Base-by-base conservation (phyloP, 2,888 invertebrate species). In the Chloromyia formosa region DNA sequence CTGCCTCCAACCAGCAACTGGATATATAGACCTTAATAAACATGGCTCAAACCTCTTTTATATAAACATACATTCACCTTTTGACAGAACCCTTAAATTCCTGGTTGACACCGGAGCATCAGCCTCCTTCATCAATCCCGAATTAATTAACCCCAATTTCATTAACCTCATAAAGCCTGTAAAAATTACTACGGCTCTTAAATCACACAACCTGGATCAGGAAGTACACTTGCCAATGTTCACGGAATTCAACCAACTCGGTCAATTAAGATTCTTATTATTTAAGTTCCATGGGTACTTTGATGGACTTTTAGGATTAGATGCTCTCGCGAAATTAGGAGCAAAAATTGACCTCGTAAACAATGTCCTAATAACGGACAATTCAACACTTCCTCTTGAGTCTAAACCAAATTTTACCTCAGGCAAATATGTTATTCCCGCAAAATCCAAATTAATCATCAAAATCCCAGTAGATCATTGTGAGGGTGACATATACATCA, bases 231-330 rank as follows among this genome's bases (percentile, higher is more conserved):
- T 49, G 10, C 49, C 49, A 3, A 49, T 7, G 4, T 35, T 62
- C 16, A 2, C 7, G 10, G 40, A 62, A 40, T 40, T 40, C 5
- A 40, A 62, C 5, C 62, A 62, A 10, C 10, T 16, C 4, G 40
- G 62, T 16, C 4, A 40, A n/a, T 14, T 42, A n/a, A 62, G 40
- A 40, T 73, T 78, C n/a, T 61, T 78, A 49, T 18, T 77, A 10
- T 77, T 77, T 53, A 75, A 72, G 74, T 78, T 79, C 49, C 78
- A 79, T 18, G 75, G 76, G 45, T 78, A 77, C 42, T 78, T 79
- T 35, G 78, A 79, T 72, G 77, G 76, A 5, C 45, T 79, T 53
- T 23, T 79, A 42, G 78, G 78, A 20, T 49, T 79, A 27, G 76
- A 78, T 9, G 71, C 54, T 12, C 74, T 78, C 69, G 77, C 77